Percentiles rank a stretch among this genome's conserved stretches.
phyloP scores from a whole-genome alignment of 2,113 vertebrate genomes.

The Monopterus albus region DNA sequence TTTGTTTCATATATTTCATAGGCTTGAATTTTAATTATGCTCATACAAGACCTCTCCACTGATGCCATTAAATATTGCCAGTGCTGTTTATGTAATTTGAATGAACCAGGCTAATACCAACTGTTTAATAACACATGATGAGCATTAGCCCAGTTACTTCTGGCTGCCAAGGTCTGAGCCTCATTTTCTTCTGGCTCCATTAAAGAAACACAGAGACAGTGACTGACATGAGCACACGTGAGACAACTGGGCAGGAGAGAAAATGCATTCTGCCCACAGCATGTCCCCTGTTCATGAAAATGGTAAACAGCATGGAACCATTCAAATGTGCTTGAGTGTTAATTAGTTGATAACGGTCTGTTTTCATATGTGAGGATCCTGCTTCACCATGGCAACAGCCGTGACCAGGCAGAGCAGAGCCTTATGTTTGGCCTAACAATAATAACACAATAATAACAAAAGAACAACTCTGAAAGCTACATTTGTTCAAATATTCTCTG shows the following conservation, averaged over 20 bases:
- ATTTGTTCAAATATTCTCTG: too few relatives aligned
- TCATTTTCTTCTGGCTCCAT: background rate
- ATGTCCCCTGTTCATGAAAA: slow-evolving; percentile 1
- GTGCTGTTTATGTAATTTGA: background rate
- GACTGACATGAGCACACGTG: background rate
- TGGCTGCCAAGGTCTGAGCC: background rate
- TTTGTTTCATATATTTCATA: too few relatives aligned
- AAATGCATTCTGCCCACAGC: slow-evolving; percentile 11
- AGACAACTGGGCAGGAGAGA: background rate
- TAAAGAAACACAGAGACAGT: background rate
- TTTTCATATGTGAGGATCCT: slow-evolving; percentile 22
- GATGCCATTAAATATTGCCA: background rate
- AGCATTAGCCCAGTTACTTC: background rate
- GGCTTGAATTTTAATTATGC: background rate
- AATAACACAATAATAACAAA: background rate
- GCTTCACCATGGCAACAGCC: slow-evolving; percentile 43
- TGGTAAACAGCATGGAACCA: background rate
- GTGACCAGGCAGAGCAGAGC: background rate
- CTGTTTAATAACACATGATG: slow-evolving; percentile 13
- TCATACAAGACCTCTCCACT: background rate
- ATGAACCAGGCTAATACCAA: background rate
- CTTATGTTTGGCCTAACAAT: background rate
- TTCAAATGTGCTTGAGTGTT: slow-evolving; percentile 33
- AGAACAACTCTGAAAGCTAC: background rate
- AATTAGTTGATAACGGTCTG: slow-evolving; percentile 23